phyloP scores from a whole-genome alignment of 2,888 invertebrate species.

The Deladenus siricidicola region DNA sequence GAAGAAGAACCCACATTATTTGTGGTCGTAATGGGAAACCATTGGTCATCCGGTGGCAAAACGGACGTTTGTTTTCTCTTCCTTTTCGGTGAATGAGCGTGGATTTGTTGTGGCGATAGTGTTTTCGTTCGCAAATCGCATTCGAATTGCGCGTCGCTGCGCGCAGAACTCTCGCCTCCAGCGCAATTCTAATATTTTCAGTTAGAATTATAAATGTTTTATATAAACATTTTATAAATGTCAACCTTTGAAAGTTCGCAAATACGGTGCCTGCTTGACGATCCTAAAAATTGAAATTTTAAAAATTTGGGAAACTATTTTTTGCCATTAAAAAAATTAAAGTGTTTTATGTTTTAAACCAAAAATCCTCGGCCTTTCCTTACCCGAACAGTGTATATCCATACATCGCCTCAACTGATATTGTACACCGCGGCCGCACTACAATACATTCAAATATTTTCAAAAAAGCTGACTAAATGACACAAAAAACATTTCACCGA shows the following conservation, averaged over 20 bases:
- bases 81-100: too few relatives aligned
- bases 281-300: constrained; percentile 1
- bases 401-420: constrained; percentile 45
- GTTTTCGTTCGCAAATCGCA: constrained; percentile 12
- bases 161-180: background rate
- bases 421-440: constrained; percentile 22
- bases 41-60: constrained; percentile 2
- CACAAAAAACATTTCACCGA: constrained; percentile 17
- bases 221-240: too few relatives aligned
- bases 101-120: background rate
- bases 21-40: constrained; percentile 30
- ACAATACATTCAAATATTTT: background rate
- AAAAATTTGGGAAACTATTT: too few relatives aligned
- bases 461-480: background rate
- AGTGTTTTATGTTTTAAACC: too few relatives aligned
- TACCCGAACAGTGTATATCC: constrained; percentile 38
- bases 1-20: constrained; percentile 19
- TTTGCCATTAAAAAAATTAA: background rate
- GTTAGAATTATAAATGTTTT: too few relatives aligned
- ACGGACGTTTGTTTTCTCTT: background rate
- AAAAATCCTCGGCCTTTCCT: constrained; percentile 6
- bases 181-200: constrained; percentile 15
- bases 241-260: constrained; percentile 21
- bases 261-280: constrained; percentile 27
- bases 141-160: constrained; percentile 19